phyloP scores from a whole-genome alignment of 2,888 invertebrate species.

The Amorpha juglandis region DNA sequence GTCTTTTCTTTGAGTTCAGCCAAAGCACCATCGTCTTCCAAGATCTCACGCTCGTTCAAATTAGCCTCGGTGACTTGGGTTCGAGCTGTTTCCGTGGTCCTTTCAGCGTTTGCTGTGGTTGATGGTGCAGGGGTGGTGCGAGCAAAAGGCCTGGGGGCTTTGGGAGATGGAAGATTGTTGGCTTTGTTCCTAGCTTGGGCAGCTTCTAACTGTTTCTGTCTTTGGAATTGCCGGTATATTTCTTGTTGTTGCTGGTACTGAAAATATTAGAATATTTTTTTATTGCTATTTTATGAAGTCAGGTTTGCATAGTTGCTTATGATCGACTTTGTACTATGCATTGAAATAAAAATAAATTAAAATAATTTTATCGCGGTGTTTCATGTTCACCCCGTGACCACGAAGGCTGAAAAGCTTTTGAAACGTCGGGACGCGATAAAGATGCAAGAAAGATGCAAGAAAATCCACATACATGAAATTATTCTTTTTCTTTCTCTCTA shows the following conservation, averaged over 20 bases:
- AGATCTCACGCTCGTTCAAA: conserved; percentile 63
- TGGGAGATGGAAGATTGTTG: conserved; percentile 52
- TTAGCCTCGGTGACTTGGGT: conserved; percentile 58
- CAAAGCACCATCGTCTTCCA: conserved; percentile 44
- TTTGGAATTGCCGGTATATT: conserved; percentile 63
- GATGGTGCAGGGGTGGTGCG: conserved; percentile 51
- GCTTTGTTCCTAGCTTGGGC: conserved; percentile 44
- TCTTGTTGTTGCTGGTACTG: conserved; percentile 73
- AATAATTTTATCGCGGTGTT: too few relatives aligned
- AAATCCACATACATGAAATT: too few relatives aligned
- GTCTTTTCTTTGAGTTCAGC: conserved; percentile 55
- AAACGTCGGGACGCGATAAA: too few relatives aligned
- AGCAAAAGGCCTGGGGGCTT: conserved; percentile 61
- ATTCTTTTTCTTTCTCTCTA: too few relatives aligned
- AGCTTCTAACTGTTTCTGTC: conserved; percentile 65
- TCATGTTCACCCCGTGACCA: too few relatives aligned
- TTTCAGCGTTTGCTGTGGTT: conserved; percentile 50
- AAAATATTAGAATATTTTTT: conserved; percentile 17
- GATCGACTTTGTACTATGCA: too few relatives aligned
- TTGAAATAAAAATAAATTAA: too few relatives aligned
- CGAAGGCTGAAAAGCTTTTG: too few relatives aligned
- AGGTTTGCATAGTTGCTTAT: too few relatives aligned
- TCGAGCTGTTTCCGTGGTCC: conserved; percentile 50
- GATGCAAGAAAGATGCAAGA: too few relatives aligned
- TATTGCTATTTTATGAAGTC: neutral